Evolutionary conservation across 2,113 vertebrate genomes (phyloP), one percentile per base, ranked within the genome.

Genomic region (Odocoileus hemionus): DNA sequence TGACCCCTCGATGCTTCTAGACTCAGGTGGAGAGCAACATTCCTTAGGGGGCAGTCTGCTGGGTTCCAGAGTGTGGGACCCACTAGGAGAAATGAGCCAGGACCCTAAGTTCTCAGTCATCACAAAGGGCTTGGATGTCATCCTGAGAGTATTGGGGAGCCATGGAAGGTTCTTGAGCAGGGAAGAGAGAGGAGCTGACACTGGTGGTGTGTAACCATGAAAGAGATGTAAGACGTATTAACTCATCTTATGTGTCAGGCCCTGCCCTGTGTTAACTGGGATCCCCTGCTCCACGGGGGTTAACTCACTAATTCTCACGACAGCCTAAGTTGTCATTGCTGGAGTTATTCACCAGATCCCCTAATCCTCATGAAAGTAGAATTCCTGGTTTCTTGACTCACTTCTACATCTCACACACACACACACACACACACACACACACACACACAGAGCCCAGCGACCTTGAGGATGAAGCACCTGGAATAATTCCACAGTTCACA

Each of bases 251-350:
- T 1, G 36, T 39, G 33, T n/a, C 79, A 3, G 79, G 57, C 36
- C 3, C 25, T 8, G 30, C 79, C 3, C 17, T 21, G 26, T 3
- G 1, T 50, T 50, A 50, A 13, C 47, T 50, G 47, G 47, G 47
- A 12, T 50, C 47, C 47, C 47, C 3, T 30, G n/a, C 26, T 61
- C 60, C 54, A 15, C 1, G 0, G 7, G 39, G 3, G 33, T 43
- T 50, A 36, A 36, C 50, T 58, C 33, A 39, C 25, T 36, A 2
- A 76, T 28, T 74, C 87, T 78, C 88, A 30, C 0, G 2, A 78
- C n/a, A 39, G 57, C 89, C n/a, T 82, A 16, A 21, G 11, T 19
- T 13, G 54, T 52, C 61, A 6, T 1, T 43, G 79, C 17, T 19
- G 1, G 30, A 54, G 82, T 30, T 30, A 39, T 21, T 43, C 17